Conservation (phyloP, 2,113 vertebrate genomes). For the Platysternon megacephalum region DNA sequence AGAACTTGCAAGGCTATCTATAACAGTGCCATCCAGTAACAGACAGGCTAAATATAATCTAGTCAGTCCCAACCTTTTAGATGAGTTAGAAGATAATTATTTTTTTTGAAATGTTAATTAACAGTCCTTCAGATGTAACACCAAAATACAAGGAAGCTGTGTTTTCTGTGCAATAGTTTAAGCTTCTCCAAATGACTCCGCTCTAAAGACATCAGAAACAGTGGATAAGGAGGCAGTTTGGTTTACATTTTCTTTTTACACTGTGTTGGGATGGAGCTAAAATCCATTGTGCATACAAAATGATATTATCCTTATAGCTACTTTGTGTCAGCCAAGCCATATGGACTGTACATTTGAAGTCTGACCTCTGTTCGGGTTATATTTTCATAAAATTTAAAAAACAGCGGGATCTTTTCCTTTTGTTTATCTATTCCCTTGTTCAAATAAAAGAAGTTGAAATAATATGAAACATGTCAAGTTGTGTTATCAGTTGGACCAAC, state of each 20-base stretch:
- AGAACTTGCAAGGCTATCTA: background rate
- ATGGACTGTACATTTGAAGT: slow-evolving; percentile 53
- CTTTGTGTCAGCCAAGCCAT: slow-evolving; percentile 55
- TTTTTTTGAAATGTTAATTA: slow-evolving; percentile 48
- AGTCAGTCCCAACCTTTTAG: background rate
- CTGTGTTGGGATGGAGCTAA: background rate
- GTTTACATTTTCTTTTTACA: slow-evolving; percentile 63
- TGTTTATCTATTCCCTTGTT: slow-evolving; percentile 69
- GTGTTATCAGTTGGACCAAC: slow-evolving; percentile 71
- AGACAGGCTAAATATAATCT: slow-evolving; percentile 34
- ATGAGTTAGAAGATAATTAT: slow-evolving; percentile 21
- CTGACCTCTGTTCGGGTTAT: slow-evolving; percentile 52
- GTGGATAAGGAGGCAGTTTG: slow-evolving; percentile 10
- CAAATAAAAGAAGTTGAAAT: slow-evolving; percentile 73
- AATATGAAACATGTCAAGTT: slow-evolving; percentile 67
- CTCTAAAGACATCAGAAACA: slow-evolving; percentile 28
- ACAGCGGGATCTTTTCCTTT: slow-evolving; percentile 49
- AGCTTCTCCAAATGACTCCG: background rate
- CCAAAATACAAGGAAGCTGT: background rate
- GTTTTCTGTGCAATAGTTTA: background rate
- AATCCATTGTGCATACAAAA: slow-evolving; percentile 35
- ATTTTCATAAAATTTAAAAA: slow-evolving; percentile 65
- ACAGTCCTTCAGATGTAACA: background rate
- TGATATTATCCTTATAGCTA: slow-evolving; percentile 57
- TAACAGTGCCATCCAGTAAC: slow-evolving; percentile 21